A percentile compares a stretch with the other conserved stretches of the same genome.
These are phyloP conservation scores for Machimus rusticus DNA, from an alignment of 2,888 invertebrate genomes.

Conservation along the genomic window DNA sequence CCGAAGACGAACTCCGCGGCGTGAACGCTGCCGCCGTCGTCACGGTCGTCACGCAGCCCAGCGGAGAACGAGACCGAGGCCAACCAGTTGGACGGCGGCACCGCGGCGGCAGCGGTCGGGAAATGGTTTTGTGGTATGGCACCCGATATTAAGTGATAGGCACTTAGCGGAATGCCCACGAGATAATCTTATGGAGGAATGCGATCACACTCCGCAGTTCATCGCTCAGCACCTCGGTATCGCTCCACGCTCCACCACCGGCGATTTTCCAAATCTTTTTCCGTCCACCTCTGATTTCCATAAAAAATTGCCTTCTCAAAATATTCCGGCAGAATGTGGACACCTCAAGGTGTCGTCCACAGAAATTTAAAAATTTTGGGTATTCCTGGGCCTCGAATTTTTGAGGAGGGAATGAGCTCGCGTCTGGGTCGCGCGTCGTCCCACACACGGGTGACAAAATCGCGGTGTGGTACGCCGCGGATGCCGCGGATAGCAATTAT, in stretches of 20 bases:
- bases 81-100: not conserved
- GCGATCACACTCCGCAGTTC: slow-evolving; percentile 30
- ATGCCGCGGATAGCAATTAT: slow-evolving; percentile 25
- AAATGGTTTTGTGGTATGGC: not conserved
- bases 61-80: not conserved
- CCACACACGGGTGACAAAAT: not conserved
- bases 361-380: not conserved
- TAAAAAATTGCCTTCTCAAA: not conserved
- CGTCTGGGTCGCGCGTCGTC: not conserved
- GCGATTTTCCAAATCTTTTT: not conserved
- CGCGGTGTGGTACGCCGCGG: not conserved
- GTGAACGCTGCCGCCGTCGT: not conserved
- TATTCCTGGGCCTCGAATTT: not conserved
- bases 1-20: not conserved
- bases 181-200: slow-evolving; percentile 35
- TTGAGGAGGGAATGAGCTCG: not conserved
- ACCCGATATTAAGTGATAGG: slow-evolving; percentile 21
- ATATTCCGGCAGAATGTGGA: not conserved
- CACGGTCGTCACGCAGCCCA: not conserved
- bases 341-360: not conserved
- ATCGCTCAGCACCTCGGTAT: slow-evolving; percentile 17
- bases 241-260: not conserved
- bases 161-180: slow-evolving; percentile 15
- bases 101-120: not conserved
- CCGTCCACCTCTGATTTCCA: not conserved